Evolutionary conservation across 2,888 invertebrate species (phyloP), one percentile per base, ranked within the genome.

Genomic region (Cremastobaeus sp.): DNA sequence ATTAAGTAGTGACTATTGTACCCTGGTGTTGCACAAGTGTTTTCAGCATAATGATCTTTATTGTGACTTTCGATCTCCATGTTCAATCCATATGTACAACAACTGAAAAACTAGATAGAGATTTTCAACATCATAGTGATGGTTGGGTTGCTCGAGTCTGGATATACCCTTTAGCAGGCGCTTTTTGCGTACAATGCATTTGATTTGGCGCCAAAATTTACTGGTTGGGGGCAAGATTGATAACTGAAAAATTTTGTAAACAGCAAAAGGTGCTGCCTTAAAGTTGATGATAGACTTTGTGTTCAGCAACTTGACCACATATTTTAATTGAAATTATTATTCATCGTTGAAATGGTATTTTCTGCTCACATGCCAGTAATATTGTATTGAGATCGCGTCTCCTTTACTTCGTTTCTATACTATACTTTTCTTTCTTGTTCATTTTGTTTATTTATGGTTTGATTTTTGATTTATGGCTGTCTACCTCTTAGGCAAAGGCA

Each of bases 41-140:
- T 43, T 20, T 20, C n/a, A 37, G 9, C 4, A 17, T 6, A 17
- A 15, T 17, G 17, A 43, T 25, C 25, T 32, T 57, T 34, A 3
- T 43, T 4, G 20, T 12, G 11, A 54, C 2, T 14, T 39, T 34
- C 9, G 39, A 8, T 28, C 11, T 25, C 30, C 32, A 4, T 11
- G 12, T 50, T 14, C 41, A 21, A 41, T 28, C 47, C 21, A 9
- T 45, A 35, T 14, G 30, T 54, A 18, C 20, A 11, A 17, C 14
- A 43, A 35, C 30, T 21, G 25, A n/a, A 48, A 35, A 62, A 64
- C 69, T 64, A 64, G 64, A 68, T 64, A 74, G 57, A 69, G 68
- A 74, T 74, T 74, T 69, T 74, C 64, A 37, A 64, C 12, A 45
- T 12, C 25, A 32, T 18, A 48, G 32, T 48, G 20, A 20, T 14